Conservation (phyloP, 2,113 vertebrate genomes). For the Spea bombifrons region DNA sequence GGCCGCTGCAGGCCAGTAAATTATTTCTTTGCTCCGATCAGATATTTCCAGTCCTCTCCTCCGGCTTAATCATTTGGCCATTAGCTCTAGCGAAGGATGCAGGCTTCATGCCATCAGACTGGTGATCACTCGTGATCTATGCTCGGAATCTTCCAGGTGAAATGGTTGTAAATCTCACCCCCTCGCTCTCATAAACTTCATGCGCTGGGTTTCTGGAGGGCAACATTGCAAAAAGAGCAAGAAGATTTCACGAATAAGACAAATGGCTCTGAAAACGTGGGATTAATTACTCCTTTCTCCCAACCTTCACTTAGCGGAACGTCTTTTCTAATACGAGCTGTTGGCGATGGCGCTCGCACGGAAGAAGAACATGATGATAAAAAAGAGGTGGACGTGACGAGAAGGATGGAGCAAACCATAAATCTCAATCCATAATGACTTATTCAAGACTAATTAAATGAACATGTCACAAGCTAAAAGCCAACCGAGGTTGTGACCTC, state of each 20-base stretch:
- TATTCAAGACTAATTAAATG: constrained; percentile 21
- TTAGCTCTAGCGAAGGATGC: constrained; percentile 30
- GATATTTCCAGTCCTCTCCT: not conserved
- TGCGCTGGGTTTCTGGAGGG: constrained; percentile 36
- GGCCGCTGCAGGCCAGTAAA: constrained; percentile 24
- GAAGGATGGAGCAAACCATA: not conserved
- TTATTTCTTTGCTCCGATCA: constrained; percentile 7
- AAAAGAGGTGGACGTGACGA: not conserved
- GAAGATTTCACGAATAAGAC: constrained; percentile 38
- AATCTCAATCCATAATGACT: constrained; percentile 11
- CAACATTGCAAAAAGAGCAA: constrained; percentile 36
- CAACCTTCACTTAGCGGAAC: constrained; percentile 13
- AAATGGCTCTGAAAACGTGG: constrained; percentile 35
- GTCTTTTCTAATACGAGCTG: constrained; percentile 20
- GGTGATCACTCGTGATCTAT: constrained; percentile 29
- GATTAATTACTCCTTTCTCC: constrained; percentile 27
- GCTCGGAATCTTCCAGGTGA: constrained; percentile 11
- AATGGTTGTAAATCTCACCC: constrained; percentile 38
- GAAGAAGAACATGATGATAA: not conserved
- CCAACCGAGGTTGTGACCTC: constrained; percentile 16
- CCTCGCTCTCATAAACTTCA: constrained; percentile 43
- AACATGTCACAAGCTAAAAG: not conserved
- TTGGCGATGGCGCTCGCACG: not conserved
- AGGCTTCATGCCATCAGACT: constrained; percentile 20
- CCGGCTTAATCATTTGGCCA: constrained; percentile 6